Evolutionary conservation across 2,797 vertebrate species (phyloP).

Genomic region (Notoglanidium macrostoma): DNA sequence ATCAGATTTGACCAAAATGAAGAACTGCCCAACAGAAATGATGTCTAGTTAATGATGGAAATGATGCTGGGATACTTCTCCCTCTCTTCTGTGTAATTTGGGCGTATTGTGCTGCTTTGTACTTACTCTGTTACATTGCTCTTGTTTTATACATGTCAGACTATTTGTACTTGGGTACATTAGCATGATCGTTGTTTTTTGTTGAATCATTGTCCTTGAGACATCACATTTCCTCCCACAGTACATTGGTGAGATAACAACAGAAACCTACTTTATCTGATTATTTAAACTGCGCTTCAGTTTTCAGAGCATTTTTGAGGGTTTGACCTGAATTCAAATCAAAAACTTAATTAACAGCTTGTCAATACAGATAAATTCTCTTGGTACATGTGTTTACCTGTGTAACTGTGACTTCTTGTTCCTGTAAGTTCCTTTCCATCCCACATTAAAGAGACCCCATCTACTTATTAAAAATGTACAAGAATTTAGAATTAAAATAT

Average conservation of each 20-base stretch:
- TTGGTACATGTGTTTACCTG: conserved; percentile 29
- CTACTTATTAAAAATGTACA: conserved; percentile 30
- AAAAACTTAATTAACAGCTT: neutral
- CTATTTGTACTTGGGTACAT: neutral
- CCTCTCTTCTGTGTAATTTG: neutral
- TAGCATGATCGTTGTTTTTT: neutral
- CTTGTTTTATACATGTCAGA: neutral
- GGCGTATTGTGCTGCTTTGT: neutral
- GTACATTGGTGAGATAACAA: neutral
- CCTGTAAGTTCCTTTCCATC: neutral
- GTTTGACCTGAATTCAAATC: neutral
- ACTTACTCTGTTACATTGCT: neutral
- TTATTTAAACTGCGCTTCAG: neutral
- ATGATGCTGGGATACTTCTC: neutral
- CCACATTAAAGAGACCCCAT: neutral
- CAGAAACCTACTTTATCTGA: neutral
- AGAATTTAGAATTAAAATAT: conserved; percentile 1
- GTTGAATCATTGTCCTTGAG: neutral
- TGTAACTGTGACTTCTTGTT: neutral
- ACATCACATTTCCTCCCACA: neutral
- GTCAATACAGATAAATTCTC: neutral
- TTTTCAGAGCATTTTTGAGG: neutral
- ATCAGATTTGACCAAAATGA: neutral
- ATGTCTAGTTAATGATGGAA: neutral
- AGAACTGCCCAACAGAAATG: neutral